Evolutionary conservation across 2,113 vertebrate genomes (phyloP), one percentile per base, ranked within the genome.

Genomic region (Apistogramma diplotaenia): DNA sequence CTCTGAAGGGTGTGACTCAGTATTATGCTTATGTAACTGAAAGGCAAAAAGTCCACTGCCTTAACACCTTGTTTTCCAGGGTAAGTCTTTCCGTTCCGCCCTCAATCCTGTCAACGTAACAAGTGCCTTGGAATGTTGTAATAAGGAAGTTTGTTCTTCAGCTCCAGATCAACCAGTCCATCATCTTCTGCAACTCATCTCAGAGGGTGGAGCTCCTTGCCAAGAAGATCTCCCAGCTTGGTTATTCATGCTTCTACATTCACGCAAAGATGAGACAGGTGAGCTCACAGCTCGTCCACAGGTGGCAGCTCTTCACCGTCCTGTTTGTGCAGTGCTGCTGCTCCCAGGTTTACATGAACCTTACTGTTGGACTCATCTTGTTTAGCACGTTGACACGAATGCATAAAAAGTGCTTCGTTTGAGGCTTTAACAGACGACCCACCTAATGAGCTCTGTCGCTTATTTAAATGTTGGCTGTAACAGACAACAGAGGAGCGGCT

Each of bases 201-300:
- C 98, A 99, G 93, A 95, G 98, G 91, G 98, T 99, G 81, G 98
- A 99, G 94, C 96, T 99, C 73, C 95, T 99, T 90, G 98, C 98
- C 92, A 99, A 99, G 97, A 99, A 99, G 95, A 99, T 99, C 86
- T 99, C 98, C 85, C 98, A 99, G 92, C 96, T 99, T 94, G 98
- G 98, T 80, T 99, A 99, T 94, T 99, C 98, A 81, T 99, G 98
- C 95, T 99, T 99, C 96, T 99, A 99, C 94, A 99, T 99, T 93
- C 98, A 99, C 89, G 98, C 98, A 94, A 99, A 99, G 96, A 99
- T 99, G 98, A 96, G 98, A 96, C 98, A 99, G 98, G 98, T 99
- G 51, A 93, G 97, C 23, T 74, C 40, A 49, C 60, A 43, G 11
- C 49, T 61, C 27, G 55, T 55, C 61, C 10, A 46, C 53, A 8